These are phyloP conservation scores for Thecophora atra DNA, from an alignment of 2,888 invertebrate genomes.

Conservation along the genomic window DNA sequence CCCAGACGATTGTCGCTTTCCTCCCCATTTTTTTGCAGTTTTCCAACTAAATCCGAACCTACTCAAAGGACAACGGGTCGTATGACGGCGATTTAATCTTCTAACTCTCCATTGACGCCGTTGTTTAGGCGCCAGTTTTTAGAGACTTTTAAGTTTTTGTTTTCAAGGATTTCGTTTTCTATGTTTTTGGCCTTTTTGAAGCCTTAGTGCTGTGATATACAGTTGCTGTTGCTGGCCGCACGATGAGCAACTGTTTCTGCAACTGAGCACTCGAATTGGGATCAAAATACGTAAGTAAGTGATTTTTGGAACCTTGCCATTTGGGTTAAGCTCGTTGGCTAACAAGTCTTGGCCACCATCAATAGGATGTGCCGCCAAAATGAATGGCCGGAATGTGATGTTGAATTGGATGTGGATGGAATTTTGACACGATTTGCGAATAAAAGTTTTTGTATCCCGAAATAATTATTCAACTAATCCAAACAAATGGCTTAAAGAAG, in stretches of 20 bases:
- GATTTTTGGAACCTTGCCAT: conserved; percentile 26
- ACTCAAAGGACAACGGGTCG: not conserved
- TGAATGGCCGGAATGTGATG: not conserved
- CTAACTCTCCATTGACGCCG: not conserved
- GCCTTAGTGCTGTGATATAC: not conserved
- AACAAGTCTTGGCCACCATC: not conserved
- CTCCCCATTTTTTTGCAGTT: not conserved
- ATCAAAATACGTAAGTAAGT: not conserved
- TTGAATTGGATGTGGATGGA: no score
- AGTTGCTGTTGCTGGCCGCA: not conserved
- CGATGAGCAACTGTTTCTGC: not conserved
- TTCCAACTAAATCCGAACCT: not conserved
- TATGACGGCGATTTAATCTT: conserved; percentile 6
- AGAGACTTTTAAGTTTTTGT: conserved; percentile 1
- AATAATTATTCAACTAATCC: conserved; percentile 2
- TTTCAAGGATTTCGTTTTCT: not conserved
- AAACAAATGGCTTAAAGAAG: no score
- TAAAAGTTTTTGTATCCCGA: not conserved
- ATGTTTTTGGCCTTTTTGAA: no score
- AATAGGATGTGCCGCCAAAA: conserved; percentile 7
- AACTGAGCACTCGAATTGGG: not conserved
- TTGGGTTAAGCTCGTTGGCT: conserved; percentile 23
- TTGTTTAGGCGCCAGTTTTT: conserved; percentile 20
- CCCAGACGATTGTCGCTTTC: no score
- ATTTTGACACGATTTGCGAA: not conserved